Evolutionary conservation across 2,797 vertebrate species (phyloP), one percentile per base, ranked within the genome.

Genomic region (Hippopotamyrus pictus): DNA sequence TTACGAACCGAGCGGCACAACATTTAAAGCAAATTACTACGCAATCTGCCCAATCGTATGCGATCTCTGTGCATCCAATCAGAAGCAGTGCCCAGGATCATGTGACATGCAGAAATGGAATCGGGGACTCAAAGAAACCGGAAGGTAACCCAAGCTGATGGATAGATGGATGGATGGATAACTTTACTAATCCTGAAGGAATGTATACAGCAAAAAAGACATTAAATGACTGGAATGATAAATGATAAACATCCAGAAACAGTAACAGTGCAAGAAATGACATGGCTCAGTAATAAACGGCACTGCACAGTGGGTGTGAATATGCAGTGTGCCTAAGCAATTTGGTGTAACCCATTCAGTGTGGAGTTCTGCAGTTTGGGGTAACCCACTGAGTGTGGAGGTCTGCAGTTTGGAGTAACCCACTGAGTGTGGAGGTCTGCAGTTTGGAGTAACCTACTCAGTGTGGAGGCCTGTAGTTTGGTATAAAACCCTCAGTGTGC

Each of bases 1-100:
- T 93, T 89, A 92, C 92, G 90, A 90, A 90, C 59, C 11, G 46
- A 85, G 54, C 17, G 48, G 54, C 8, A 89, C 86, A 90, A 82
- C 59, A 89, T 83, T 90, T 88, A 33, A 62, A 88, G 22, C 50
- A 50, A 33, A 90, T 88, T 83, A 83, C 86, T 33, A 19, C n/a
- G 22, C 29, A 57, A 83, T n/a, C 37, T 48, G 53, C 51, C 57
- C 6, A 22, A 41, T 89, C 48, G 50, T 89, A 37, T 33, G 65
- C 51, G 7, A 82, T 82, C 76, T 25, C 14, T 33, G 19, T 41
- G 33, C 69, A 17, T 76, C 69, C 69, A 76, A 41, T 79, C 14
- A 6, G 12, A 79, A 79, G 12, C 17, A 79, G 73, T 37, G 14
- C 14, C 37, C 17, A 41, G 37, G 37, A 7, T 44, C 73, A 79